These are phyloP conservation scores for Muricea muricata DNA, from an alignment of 92 coral and sea anemone genomes.

Conservation along the genomic window DNA sequence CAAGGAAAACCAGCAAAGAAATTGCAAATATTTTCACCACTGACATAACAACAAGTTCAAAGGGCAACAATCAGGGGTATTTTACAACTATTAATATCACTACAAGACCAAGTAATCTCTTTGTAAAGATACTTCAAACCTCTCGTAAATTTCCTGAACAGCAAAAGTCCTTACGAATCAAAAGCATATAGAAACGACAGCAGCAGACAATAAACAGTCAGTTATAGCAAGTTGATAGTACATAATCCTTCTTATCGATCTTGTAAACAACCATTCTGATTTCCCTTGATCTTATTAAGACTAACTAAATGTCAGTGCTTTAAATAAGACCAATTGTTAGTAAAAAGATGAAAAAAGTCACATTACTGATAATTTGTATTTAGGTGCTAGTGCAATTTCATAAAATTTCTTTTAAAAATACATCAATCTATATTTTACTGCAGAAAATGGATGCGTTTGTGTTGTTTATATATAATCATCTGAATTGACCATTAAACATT, in stretches of 20 bases:
- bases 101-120: background rate
- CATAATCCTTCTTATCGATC: no score
- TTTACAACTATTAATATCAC: background rate
- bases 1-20: background rate
- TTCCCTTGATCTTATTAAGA: background rate
- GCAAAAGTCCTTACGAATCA: background rate
- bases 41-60: constrained; percentile 12
- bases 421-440: background rate
- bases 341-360: no score
- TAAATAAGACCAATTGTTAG: background rate
- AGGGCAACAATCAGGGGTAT: background rate
- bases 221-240: no score
- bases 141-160: background rate
- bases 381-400: background rate
- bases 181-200: background rate
- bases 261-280: no score
- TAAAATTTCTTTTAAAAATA: background rate
- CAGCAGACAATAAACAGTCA: background rate
- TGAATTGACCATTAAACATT: no score
- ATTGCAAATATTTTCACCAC: background rate
- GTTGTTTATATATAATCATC: no score
- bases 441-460: no score
- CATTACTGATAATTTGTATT: no score
- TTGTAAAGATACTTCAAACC: background rate
- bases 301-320: background rate